These are phyloP conservation scores for Diplodus sargus DNA, from an alignment of 2,797 vertebrate species.

Conservation along the genomic window DNA sequence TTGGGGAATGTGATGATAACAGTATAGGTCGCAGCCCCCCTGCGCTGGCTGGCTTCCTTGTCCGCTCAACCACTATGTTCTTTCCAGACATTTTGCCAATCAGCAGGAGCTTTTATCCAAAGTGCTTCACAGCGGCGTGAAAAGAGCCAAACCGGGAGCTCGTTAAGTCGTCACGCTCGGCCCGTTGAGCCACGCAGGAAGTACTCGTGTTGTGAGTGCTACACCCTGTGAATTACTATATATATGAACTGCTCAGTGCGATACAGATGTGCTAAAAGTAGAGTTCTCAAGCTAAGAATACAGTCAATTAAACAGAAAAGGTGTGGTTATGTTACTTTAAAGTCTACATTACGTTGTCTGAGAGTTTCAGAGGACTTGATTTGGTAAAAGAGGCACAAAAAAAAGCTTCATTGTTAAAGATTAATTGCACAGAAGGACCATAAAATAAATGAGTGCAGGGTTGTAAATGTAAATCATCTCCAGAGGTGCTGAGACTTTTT, in stretches of 20 bases:
- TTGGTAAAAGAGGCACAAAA: background rate
- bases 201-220: background rate
- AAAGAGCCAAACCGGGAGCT: slow-evolving; percentile 23
- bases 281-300: background rate
- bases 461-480: slow-evolving; percentile 1
- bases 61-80: background rate
- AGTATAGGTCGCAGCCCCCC: background rate
- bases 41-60: background rate
- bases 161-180: slow-evolving; percentile 20
- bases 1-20: slow-evolving; percentile 15
- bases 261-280: background rate
- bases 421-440: background rate
- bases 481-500: background rate
- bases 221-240: too few species aligned
- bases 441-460: background rate
- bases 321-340: background rate
- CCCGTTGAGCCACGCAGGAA: slow-evolving; percentile 1
- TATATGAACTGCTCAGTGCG: background rate
- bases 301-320: too few species aligned
- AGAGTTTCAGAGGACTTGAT: background rate
- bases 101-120: slow-evolving; percentile 28
- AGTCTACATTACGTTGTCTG: too few species aligned
- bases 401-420: background rate
- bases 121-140: slow-evolving; percentile 5
- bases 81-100: slow-evolving; percentile 19